Conservation (phyloP, 2,113 vertebrate species). For the Chionomys nivalis region DNA sequence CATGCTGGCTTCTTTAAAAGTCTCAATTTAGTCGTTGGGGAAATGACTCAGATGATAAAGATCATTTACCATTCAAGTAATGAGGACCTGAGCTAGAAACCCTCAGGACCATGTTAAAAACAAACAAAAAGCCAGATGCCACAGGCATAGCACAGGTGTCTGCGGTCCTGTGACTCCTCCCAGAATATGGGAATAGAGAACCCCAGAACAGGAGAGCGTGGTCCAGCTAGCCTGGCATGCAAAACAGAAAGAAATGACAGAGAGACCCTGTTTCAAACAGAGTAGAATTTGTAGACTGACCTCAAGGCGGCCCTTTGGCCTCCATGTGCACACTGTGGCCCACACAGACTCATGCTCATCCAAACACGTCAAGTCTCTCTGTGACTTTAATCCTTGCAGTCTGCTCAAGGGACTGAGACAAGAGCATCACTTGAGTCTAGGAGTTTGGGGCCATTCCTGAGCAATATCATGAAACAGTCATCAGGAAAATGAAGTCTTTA, state of each 20-base stretch:
- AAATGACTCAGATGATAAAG: not conserved
- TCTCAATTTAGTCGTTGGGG: not conserved
- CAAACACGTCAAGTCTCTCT: not conserved
- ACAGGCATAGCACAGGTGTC: not conserved
- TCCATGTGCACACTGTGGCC: not conserved
- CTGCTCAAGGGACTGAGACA: not conserved
- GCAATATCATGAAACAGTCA: not conserved
- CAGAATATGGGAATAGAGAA: not conserved
- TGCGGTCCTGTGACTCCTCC: not conserved
- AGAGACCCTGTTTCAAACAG: not conserved
- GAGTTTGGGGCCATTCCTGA: not conserved
- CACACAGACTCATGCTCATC: not conserved
- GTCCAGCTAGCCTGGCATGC: not conserved
- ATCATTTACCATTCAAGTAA: too few relatives aligned
- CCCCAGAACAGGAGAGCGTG: not conserved
- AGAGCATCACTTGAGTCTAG: not conserved
- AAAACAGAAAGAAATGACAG: too few relatives aligned
- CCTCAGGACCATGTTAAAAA: not conserved
- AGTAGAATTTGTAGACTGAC: too few relatives aligned
- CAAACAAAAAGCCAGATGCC: not conserved
- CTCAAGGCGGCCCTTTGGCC: not conserved
- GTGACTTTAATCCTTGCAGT: not conserved
- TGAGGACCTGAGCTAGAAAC: not conserved
- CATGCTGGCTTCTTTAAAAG: not conserved
- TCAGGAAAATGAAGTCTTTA: not conserved